phyloP scores from a whole-genome alignment of 2,797 vertebrate genomes.

The Loriculus beryllinus region DNA sequence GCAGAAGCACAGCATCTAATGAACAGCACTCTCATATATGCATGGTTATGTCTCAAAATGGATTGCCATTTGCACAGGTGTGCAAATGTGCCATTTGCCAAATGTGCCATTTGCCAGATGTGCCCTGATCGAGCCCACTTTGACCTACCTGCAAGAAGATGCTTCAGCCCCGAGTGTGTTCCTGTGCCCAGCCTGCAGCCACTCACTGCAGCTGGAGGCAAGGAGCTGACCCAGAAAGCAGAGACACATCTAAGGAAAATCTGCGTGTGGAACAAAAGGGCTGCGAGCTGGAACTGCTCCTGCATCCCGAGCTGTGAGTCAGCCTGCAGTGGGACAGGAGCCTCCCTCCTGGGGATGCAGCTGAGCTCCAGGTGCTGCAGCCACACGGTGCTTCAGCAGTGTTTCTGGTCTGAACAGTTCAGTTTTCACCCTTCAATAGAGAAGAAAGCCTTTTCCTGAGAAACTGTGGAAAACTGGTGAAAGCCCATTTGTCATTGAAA shows the following conservation, averaged over 20 bases:
- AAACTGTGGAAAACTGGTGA: not conserved
- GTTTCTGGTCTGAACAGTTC: accelerated
- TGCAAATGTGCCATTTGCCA: too few relatives aligned
- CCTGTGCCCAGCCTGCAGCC: not conserved
- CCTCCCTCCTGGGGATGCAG: accelerated
- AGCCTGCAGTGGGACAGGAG: accelerated
- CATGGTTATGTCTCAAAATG: accelerated
- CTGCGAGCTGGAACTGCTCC: not conserved
- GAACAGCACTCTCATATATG: not conserved
- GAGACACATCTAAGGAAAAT: accelerated
- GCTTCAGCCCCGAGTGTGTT: accelerated
- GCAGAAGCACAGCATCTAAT: accelerated
- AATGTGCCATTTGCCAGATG: accelerated
- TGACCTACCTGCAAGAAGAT: not conserved
- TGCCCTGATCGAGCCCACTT: not conserved
- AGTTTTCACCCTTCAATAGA: not conserved
- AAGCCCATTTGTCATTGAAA: not conserved
- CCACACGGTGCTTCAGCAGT: not conserved
- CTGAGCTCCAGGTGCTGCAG: not conserved
- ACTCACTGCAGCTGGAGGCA: accelerated
- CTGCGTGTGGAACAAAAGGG: accelerated
- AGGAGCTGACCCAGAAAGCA: not conserved
- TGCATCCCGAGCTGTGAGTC: not conserved
- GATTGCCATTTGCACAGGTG: accelerated
- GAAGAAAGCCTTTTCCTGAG: not conserved